phyloP scores from a whole-genome alignment of 2,113 vertebrate species.

The Anarhynchus alexandrinus region DNA sequence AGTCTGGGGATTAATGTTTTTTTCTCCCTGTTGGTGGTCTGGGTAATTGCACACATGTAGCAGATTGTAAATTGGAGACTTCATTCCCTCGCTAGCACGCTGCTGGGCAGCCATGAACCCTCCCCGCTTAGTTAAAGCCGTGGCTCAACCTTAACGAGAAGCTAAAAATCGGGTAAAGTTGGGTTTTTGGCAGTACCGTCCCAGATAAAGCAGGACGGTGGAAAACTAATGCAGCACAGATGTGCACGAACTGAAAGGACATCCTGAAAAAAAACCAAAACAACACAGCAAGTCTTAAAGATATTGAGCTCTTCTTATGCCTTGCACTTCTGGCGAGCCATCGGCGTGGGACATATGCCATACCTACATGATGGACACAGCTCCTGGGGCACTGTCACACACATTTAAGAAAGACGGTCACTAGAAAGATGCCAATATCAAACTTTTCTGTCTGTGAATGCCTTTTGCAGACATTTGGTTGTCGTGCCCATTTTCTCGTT shows the following conservation, averaged over 20 bases:
- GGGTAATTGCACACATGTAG: slow-evolving; percentile 74
- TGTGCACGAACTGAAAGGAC: slow-evolving; percentile 60
- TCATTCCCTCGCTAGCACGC: slow-evolving; percentile 45
- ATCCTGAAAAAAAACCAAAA: slow-evolving; percentile 29
- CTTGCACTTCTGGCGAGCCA: slow-evolving; percentile 18
- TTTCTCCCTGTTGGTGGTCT: slow-evolving; percentile 76
- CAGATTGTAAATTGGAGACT: slow-evolving; percentile 73
- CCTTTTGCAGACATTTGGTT: neutral
- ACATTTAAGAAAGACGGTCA: neutral
- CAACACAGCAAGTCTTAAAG: slow-evolving; percentile 15
- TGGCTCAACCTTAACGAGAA: slow-evolving; percentile 70
- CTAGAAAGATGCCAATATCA: neutral
- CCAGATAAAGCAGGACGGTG: slow-evolving; percentile 56
- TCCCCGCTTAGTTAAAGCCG: slow-evolving; percentile 52
- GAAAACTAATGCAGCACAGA: slow-evolving; percentile 74
- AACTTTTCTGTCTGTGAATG: neutral
- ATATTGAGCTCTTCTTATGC: slow-evolving; percentile 34
- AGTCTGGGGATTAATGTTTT: slow-evolving; percentile 65
- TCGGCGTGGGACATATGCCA: neutral
- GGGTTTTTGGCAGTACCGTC: slow-evolving; percentile 59
- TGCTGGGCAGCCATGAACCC: slow-evolving; percentile 49
- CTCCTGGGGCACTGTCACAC: neutral
- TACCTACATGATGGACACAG: neutral
- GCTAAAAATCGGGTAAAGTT: slow-evolving; percentile 59
- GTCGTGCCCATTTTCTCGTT: neutral